Conservation (phyloP, 2,888 invertebrate genomes). For the Uloborus plumipes region DNA sequence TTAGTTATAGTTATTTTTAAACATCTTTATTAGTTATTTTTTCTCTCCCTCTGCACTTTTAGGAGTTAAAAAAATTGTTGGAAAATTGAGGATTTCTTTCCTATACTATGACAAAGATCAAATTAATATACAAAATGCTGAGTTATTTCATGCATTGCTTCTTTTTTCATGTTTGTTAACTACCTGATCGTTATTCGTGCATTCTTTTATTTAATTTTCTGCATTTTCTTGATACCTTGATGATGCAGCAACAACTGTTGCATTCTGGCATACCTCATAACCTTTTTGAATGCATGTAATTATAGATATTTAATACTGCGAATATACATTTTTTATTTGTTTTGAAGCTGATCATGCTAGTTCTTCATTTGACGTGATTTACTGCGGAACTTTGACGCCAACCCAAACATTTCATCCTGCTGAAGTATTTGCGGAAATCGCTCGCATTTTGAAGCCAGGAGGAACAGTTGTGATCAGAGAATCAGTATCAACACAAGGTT, state of each 20-base stretch:
- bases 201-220: background rate
- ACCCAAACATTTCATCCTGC: slow-evolving; percentile 72
- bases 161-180: too few species aligned
- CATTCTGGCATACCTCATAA: too few species aligned
- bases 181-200: background rate
- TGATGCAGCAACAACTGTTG: background rate
- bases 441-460: slow-evolving; percentile 69
- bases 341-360: slow-evolving; percentile 75
- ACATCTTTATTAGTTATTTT: background rate
- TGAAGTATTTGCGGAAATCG: slow-evolving; percentile 75
- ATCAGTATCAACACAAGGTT: slow-evolving; percentile 58
- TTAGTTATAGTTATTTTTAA: background rate
- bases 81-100: too few species aligned
- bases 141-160: too few species aligned
- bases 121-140: too few species aligned
- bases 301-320: too few species aligned
- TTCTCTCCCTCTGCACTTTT: too few species aligned
- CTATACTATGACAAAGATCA: too few species aligned
- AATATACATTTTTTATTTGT: background rate
- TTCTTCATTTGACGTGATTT: slow-evolving; percentile 77
- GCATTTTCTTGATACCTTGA: background rate
- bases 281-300: too few species aligned
- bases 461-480: slow-evolving; percentile 65
- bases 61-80: too few species aligned
- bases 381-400: slow-evolving; percentile 75